A percentile compares a stretch with the other conserved stretches of the same genome.
Conservation (phyloP, 1,140 invertebrate species). For the Atta texana region DNA sequence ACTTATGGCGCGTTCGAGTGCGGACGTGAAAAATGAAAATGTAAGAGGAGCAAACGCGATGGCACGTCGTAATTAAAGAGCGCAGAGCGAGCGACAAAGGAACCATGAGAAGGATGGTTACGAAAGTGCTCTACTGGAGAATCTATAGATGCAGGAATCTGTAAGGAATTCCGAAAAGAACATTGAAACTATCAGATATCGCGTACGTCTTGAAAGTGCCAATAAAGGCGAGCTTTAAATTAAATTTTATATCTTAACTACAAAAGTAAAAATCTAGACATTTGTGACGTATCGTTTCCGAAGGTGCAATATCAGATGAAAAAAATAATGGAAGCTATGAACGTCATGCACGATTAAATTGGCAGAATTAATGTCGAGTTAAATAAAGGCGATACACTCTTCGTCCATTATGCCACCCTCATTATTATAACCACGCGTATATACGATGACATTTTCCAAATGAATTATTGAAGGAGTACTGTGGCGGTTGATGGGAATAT, state of each 20-base stretch:
- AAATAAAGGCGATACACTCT: not conserved
- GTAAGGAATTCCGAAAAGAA: constrained; percentile 38
- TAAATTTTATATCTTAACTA: constrained; percentile 39
- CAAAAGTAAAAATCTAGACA: not conserved
- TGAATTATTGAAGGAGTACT: constrained; percentile 75
- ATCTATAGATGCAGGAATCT: not conserved
- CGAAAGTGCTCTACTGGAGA: not conserved
- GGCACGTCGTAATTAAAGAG: constrained; percentile 59
- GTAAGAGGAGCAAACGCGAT: constrained; percentile 50
- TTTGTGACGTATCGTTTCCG: not conserved
- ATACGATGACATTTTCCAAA: constrained; percentile 63
- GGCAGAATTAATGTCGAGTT: constrained; percentile 24
- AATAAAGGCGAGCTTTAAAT: constrained; percentile 52
- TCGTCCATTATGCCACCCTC: constrained; percentile 24
- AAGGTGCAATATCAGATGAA: not conserved
- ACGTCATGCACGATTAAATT: not conserved
- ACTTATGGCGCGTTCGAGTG: constrained; percentile 43
- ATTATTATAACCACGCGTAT: constrained; percentile 67
- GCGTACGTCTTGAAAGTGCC: not conserved
- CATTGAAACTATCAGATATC: constrained; percentile 31
- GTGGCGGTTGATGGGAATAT: constrained; percentile 66
- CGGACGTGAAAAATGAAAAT: constrained; percentile 49
- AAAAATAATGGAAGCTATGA: constrained; percentile 14
- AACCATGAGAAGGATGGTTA: constrained; percentile 1
- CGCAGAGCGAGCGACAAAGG: constrained; percentile 25